Conservation (phyloP, 2,888 invertebrate genomes). For the Heteropelma amictum region DNA sequence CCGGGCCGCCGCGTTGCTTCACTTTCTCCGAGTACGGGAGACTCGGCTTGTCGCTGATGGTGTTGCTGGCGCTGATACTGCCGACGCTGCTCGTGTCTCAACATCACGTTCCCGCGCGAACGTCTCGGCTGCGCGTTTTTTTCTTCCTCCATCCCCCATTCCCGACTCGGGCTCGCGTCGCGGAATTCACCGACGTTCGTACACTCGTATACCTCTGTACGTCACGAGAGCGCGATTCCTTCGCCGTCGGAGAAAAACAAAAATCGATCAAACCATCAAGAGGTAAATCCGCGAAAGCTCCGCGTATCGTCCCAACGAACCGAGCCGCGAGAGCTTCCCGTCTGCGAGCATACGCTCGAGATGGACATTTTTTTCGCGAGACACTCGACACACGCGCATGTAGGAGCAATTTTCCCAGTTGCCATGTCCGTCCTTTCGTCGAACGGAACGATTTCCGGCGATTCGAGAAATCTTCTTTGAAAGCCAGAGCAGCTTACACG, state of each 20-base stretch:
- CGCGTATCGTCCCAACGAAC: too few species aligned
- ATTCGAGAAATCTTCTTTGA: too few species aligned
- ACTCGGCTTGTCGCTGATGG: conserved; percentile 28
- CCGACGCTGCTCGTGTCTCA: conserved; percentile 27
- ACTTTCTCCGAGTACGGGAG: conserved; percentile 51
- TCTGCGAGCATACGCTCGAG: too few species aligned
- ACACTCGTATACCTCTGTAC: neutral
- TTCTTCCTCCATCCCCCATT: neutral
- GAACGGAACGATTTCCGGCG: too few species aligned
- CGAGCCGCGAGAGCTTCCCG: too few species aligned
- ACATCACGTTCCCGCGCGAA: conserved; percentile 34
- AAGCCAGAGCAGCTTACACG: too few species aligned
- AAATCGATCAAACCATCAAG: conserved; percentile 3
- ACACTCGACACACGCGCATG: too few species aligned
- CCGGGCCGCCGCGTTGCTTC: conserved; percentile 39
- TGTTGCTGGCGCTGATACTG: conserved; percentile 22
- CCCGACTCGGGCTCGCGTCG: conserved; percentile 1
- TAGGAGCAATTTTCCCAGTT: too few species aligned
- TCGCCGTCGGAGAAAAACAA: conserved; percentile 9
- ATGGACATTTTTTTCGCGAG: too few species aligned
- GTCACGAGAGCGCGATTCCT: neutral
- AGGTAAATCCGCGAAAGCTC: conserved; percentile 10
- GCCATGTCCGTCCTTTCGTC: too few species aligned
- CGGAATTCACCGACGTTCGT: conserved; percentile 33
- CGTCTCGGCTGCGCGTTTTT: neutral